Conservation (phyloP, 2,113 vertebrate species). For the Formicarius rufipectus region DNA sequence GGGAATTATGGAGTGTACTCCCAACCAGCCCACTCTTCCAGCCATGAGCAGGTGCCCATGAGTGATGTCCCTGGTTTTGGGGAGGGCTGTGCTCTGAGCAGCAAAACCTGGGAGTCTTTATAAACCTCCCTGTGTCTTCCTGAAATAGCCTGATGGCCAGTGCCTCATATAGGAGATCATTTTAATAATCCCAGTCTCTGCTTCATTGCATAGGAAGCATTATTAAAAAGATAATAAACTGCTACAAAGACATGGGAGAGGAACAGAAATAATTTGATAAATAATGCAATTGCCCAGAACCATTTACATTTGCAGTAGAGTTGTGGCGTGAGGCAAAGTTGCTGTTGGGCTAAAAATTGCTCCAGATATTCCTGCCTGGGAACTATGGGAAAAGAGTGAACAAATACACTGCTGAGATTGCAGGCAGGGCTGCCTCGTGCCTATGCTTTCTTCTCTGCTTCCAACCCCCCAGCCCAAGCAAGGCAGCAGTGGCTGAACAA, state of each 20-base stretch:
- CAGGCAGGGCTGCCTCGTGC: neutral
- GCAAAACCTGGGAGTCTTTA: neutral
- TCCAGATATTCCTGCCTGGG: neutral
- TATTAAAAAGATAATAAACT: conserved; percentile 22
- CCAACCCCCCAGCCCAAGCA: neutral
- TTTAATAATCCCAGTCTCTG: conserved; percentile 16
- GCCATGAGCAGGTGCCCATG: fast-evolving
- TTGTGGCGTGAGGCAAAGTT: neutral
- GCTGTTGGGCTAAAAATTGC: neutral
- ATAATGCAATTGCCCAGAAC: neutral
- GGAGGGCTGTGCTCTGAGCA: neutral
- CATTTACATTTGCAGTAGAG: neutral
- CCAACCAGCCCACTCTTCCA: neutral
- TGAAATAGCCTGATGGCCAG: neutral
- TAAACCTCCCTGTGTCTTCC: neutral
- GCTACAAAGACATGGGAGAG: neutral
- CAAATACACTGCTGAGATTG: neutral
- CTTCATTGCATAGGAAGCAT: neutral
- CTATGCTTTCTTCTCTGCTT: neutral
- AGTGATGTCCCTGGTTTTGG: neutral
- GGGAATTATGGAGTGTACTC: neutral
- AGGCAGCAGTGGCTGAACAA: neutral
- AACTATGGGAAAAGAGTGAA: neutral
- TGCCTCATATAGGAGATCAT: neutral
- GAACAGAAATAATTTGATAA: conserved; percentile 51